A percentile compares a stretch with the other conserved stretches of the same genome.
Conservation (phyloP, 2,888 invertebrate genomes). For the Drepana falcataria region DNA sequence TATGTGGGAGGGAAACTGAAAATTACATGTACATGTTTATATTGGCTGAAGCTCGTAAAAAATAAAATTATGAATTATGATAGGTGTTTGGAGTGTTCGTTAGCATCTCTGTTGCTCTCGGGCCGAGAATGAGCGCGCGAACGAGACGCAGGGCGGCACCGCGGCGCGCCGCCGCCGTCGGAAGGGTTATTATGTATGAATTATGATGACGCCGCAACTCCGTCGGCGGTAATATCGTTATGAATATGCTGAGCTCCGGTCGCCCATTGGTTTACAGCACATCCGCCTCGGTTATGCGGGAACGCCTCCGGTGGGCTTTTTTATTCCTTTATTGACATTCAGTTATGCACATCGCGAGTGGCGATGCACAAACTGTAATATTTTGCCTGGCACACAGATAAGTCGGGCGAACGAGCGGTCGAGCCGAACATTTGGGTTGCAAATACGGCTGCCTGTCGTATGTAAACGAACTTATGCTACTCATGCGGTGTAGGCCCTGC, state of each 20-base stretch:
- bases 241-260: conserved; percentile 74
- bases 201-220: conserved; percentile 75
- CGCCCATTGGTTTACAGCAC: conserved; percentile 75
- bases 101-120: conserved; percentile 59
- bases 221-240: conserved; percentile 78
- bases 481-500: conserved; percentile 71
- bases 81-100: conserved; percentile 44
- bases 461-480: conserved; percentile 77
- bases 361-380: conserved; percentile 76
- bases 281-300: conserved; percentile 71
- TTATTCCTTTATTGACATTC: conserved; percentile 77
- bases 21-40: conserved; percentile 34
- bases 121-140: conserved; percentile 36
- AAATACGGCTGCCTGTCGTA: conserved; percentile 74
- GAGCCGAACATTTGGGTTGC: conserved; percentile 75
- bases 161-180: conserved; percentile 57
- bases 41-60: conserved; percentile 47
- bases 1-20: conserved; percentile 44
- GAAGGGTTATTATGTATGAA: conserved; percentile 80
- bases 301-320: conserved; percentile 74
- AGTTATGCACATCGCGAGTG: conserved; percentile 75
- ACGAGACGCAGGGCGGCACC: conserved; percentile 64
- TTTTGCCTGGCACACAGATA: conserved; percentile 69
- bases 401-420: conserved; percentile 64
- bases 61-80: conserved; percentile 78